These are phyloP conservation scores for Sweltsa coloradensis DNA, from an alignment of 1,140 invertebrate species.

Conservation along the genomic window DNA sequence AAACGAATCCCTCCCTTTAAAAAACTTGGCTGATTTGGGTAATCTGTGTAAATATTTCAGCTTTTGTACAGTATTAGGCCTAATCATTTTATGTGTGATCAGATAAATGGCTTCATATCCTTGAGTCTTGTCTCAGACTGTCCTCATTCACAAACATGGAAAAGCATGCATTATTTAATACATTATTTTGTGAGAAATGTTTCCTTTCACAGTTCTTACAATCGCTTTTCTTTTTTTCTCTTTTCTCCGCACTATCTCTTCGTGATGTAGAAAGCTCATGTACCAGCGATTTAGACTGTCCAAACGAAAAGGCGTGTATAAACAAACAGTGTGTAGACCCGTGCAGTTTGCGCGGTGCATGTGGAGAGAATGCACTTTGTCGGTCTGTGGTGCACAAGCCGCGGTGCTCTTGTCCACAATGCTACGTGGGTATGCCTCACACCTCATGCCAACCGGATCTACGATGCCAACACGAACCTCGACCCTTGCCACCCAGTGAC, in stretches of 20 bases:
- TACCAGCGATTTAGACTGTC: slow-evolving; percentile 78
- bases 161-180: slow-evolving; percentile 18
- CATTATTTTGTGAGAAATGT: slow-evolving; percentile 52
- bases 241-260: slow-evolving; percentile 18
- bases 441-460: slow-evolving; percentile 62
- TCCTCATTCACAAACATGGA: slow-evolving; percentile 7
- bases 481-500: slow-evolving; percentile 11
- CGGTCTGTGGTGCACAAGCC: slow-evolving; percentile 68
- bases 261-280: slow-evolving; percentile 66
- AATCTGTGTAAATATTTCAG: slow-evolving; percentile 49
- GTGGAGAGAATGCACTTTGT: slow-evolving; percentile 80
- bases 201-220: slow-evolving; percentile 63
- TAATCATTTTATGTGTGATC: slow-evolving; percentile 4
- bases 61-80: slow-evolving; percentile 25
- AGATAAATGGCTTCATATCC: slow-evolving; percentile 9
- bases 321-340: slow-evolving; percentile 77
- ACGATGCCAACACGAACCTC: slow-evolving; percentile 38
- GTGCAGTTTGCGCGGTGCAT: slow-evolving; percentile 73
- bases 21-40: slow-evolving; percentile 31
- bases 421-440: slow-evolving; percentile 68
- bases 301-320: slow-evolving; percentile 81
- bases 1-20: slow-evolving; percentile 12
- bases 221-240: slow-evolving; percentile 48
- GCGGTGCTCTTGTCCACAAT: slow-evolving; percentile 74
- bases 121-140: slow-evolving; percentile 13